These are phyloP conservation scores for Mionectes olivaceus DNA, from an alignment of 2,797 vertebrate species.

Conservation along the genomic window DNA sequence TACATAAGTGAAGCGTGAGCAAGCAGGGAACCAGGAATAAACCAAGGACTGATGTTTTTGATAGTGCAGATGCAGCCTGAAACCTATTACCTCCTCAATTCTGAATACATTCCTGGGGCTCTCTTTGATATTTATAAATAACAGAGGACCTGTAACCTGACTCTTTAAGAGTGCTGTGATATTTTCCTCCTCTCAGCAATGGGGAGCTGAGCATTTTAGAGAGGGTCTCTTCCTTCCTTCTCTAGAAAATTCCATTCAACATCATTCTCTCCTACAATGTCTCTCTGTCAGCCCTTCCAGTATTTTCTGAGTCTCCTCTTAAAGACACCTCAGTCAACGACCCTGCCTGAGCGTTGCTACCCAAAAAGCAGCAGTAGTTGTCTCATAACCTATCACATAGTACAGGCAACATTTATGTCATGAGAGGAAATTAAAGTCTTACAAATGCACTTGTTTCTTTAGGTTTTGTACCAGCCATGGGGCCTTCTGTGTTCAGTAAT, in stretches of 20 bases:
- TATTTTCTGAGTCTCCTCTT: not conserved
- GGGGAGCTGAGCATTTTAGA: not conserved
- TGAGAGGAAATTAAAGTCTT: not conserved
- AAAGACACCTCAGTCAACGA: not conserved
- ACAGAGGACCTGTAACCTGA: not conserved
- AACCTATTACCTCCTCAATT: not conserved
- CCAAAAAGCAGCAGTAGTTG: not conserved
- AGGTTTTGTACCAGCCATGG: not conserved
- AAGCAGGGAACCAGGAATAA: not conserved
- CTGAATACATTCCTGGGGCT: not conserved
- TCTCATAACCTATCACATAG: not conserved
- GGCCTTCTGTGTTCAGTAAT: not conserved
- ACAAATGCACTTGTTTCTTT: not conserved
- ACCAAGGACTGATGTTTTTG: not conserved
- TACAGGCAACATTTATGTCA: accelerated
- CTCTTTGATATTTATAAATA: not conserved
- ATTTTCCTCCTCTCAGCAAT: not conserved
- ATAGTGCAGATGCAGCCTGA: not conserved
- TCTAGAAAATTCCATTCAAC: not conserved
- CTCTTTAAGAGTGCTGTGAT: not conserved
- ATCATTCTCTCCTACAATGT: not conserved
- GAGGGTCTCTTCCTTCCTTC: not conserved
- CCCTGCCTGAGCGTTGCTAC: not conserved
- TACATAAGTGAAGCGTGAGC: not conserved
- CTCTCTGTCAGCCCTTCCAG: not conserved